These are phyloP conservation scores for Macroglossus sobrinus DNA, from an alignment of 2,113 vertebrate genomes.

Conservation along the genomic window DNA sequence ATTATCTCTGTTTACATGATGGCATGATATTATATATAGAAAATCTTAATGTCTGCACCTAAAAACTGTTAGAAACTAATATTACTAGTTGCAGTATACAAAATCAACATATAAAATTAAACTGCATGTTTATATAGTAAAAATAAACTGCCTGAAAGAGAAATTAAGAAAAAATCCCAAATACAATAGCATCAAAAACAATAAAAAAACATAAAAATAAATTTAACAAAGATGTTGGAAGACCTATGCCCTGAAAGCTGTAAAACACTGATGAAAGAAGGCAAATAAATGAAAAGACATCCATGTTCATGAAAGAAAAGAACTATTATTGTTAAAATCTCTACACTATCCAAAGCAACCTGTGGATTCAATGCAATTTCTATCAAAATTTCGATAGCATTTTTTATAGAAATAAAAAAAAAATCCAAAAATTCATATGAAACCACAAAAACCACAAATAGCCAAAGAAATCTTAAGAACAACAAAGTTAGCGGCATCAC, in stretches of 20 bases:
- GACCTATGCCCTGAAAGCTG: not conserved
- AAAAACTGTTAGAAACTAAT: not conserved
- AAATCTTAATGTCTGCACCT: not conserved
- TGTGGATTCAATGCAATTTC: not conserved
- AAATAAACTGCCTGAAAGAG: not conserved
- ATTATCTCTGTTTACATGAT: not conserved
- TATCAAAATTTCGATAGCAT: not conserved
- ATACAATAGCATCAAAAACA: not conserved
- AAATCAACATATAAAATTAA: not conserved
- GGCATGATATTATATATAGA: not conserved
- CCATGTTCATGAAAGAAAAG: not conserved
- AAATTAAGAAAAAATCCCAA: not conserved
- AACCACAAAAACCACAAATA: not conserved
- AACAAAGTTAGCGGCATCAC: not conserved
- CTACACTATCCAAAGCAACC: not conserved
- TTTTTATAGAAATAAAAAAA: not conserved
- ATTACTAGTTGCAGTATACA: not conserved
- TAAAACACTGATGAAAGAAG: not conserved
- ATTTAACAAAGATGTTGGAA: not conserved
- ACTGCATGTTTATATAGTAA: not conserved
- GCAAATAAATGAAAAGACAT: not conserved
- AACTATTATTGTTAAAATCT: not conserved
- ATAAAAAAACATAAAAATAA: not conserved
- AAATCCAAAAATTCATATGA: not conserved
- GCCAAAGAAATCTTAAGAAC: not conserved